Percentiles rank a stretch among this genome's conserved stretches.
Conservation (phyloP, 2,113 vertebrate genomes). For the Aleadryas rufinucha region DNA sequence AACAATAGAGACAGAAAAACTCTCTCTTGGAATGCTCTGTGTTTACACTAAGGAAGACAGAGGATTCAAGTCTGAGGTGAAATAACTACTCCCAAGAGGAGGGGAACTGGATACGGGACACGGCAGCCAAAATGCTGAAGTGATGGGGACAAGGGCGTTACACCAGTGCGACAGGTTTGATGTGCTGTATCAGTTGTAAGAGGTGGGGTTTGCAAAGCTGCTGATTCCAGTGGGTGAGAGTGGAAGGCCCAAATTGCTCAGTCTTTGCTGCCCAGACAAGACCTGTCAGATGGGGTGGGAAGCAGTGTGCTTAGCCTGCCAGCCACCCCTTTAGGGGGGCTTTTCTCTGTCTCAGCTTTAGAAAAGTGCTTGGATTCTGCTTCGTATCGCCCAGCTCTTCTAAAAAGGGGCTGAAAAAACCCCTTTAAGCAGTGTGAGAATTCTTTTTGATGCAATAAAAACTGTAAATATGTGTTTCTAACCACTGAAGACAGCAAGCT, state of each 20-base stretch:
- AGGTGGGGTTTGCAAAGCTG: neutral
- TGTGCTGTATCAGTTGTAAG: neutral
- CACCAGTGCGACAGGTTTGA: neutral
- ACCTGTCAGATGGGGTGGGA: neutral
- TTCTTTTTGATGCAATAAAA: neutral
- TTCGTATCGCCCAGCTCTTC: neutral
- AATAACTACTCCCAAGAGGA: neutral
- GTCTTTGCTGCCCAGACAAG: neutral
- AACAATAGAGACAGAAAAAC: neutral
- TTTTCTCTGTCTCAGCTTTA: neutral
- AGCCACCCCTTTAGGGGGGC: neutral
- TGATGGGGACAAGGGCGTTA: neutral
- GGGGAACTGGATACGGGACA: neutral
- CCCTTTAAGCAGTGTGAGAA: neutral
- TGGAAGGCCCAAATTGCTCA: neutral
- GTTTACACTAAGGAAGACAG: neutral
- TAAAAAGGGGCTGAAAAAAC: neutral
- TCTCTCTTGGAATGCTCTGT: neutral
- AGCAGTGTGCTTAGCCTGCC: neutral
- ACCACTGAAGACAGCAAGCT: conserved; percentile 21
- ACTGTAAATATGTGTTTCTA: conserved; percentile 14
- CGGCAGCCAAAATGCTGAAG: neutral
- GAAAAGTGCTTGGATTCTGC: neutral
- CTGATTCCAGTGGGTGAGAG: neutral
- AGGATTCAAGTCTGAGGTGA: neutral